Evolutionary conservation across 2,113 vertebrate genomes (phyloP).

Genomic region (Muntiacus reevesi): DNA sequence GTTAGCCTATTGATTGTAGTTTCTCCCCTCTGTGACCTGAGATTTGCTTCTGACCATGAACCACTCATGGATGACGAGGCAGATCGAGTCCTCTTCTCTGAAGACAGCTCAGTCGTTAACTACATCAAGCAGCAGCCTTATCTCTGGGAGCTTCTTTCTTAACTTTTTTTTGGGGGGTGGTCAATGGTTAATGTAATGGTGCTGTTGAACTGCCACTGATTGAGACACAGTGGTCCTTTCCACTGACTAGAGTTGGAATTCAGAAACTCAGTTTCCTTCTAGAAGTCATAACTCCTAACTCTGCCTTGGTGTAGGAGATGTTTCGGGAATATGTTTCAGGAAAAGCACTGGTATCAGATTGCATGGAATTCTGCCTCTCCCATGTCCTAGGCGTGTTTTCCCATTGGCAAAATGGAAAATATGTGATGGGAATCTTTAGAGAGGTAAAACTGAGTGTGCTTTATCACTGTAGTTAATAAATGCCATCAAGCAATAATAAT

Average conservation of each 20-base stretch:
- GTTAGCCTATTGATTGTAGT: neutral
- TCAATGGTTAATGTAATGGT: neutral
- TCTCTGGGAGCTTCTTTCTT: neutral
- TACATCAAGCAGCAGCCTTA: neutral
- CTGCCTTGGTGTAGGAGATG: neutral
- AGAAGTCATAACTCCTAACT: neutral
- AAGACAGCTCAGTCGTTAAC: neutral
- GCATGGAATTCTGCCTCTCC: neutral
- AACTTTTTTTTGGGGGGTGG: too few relatives aligned
- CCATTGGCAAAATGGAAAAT: neutral
- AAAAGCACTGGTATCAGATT: neutral
- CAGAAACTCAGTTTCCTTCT: neutral
- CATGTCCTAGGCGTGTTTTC: neutral
- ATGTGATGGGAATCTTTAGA: neutral
- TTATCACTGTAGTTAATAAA: neutral
- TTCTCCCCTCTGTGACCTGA: neutral
- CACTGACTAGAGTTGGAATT: neutral
- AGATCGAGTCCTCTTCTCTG: neutral
- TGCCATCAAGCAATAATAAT: neutral
- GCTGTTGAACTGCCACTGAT: neutral
- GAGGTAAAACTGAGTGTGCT: neutral
- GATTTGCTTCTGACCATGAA: neutral
- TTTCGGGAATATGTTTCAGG: neutral
- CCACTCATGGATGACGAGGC: neutral
- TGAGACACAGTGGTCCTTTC: neutral